Conservation (phyloP, 2,113 vertebrate species). For the Oxyura jamaicensis region DNA sequence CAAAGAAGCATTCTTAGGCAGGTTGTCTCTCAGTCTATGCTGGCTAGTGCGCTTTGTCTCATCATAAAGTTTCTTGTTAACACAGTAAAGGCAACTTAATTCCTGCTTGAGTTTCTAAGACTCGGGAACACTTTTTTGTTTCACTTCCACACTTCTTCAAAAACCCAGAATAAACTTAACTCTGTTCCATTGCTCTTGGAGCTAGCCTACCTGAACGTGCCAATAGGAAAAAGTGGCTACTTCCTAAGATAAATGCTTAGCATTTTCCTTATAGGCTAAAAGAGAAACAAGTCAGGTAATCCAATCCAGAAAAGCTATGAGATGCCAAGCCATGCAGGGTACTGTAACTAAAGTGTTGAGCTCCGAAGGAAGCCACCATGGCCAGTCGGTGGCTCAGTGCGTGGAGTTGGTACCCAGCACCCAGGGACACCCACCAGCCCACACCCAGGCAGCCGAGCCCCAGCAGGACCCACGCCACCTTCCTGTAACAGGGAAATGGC, state of each 20-base stretch:
- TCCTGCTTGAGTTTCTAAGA: neutral
- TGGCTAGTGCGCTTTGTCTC: neutral
- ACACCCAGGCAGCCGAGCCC: neutral
- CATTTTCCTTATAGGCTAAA: neutral
- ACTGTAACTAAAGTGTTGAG: neutral
- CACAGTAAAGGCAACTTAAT: neutral
- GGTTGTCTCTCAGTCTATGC: neutral
- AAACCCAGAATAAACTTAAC: neutral
- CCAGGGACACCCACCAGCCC: neutral
- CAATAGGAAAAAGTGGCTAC: neutral
- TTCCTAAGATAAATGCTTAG: neutral
- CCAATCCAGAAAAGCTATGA: neutral
- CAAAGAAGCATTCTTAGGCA: neutral
- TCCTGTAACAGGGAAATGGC: rapidly evolving
- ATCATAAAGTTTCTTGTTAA: neutral
- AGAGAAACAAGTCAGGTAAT: neutral
- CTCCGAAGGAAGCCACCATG: neutral
- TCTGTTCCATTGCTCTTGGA: neutral
- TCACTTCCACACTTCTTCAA: neutral
- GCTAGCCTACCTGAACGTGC: neutral
- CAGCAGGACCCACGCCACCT: rapidly evolving
- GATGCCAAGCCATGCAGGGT: neutral
- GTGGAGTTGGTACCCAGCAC: no score
- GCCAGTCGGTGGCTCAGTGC: neutral
- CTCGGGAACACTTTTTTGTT: neutral